Percentiles rank a stretch among this genome's conserved stretches.
Evolutionary conservation across 2,113 vertebrate species (phyloP).

Genomic region (Centropus bengalensis): DNA sequence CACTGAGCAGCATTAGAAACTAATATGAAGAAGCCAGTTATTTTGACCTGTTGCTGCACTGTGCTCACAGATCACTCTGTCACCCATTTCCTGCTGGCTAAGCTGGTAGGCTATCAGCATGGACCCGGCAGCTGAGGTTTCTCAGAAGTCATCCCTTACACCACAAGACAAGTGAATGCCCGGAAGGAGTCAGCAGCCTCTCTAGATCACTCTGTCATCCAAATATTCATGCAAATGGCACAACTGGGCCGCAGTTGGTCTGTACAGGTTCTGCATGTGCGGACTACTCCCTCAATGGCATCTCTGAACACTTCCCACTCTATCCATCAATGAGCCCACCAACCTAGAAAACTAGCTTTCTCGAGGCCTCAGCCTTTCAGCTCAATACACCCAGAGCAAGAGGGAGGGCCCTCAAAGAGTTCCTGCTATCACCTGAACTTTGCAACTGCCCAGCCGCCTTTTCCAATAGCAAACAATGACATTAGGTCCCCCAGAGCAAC

Average conservation of each 20-base stretch:
- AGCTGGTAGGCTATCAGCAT: not conserved
- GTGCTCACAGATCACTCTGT: not conserved
- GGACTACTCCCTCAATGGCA: fast-evolving
- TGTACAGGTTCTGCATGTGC: not conserved
- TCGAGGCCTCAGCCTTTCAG: not conserved
- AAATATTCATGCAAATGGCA: not conserved
- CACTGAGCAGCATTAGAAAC: not conserved
- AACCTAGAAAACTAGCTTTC: not conserved
- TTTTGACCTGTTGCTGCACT: not conserved
- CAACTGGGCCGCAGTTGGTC: not conserved
- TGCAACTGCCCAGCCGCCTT: not conserved
- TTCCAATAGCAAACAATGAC: not conserved
- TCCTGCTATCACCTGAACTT: not conserved
- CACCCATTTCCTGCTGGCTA: constrained; percentile 41
- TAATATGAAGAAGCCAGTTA: not conserved
- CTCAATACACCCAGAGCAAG: not conserved
- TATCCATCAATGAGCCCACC: not conserved
- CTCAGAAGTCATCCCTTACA: not conserved
- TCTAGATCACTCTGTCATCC: not conserved
- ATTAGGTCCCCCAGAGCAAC: not conserved
- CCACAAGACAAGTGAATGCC: not conserved
- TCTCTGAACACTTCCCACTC: not conserved
- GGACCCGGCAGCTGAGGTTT: constrained; percentile 28
- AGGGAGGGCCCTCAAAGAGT: not conserved
- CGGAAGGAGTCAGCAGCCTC: not conserved